Conservation (phyloP, 2,797 vertebrate genomes). For the Thunnus albacares region DNA sequence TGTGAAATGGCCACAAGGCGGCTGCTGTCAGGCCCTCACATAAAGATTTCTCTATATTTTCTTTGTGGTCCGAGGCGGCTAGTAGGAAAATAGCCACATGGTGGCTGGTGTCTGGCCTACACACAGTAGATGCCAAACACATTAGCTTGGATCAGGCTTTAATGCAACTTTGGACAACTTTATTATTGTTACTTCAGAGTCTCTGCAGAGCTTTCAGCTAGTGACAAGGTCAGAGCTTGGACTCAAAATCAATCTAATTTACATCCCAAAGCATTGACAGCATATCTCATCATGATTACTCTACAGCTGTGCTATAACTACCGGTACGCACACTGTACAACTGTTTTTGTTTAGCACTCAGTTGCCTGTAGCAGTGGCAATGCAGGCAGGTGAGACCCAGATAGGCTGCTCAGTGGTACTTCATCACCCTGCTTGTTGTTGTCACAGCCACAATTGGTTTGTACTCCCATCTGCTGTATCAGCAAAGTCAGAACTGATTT, state of each 20-base stretch:
- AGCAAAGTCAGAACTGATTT: constrained; percentile 82
- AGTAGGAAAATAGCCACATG: background rate
- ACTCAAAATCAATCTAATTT: constrained; percentile 26
- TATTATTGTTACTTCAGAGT: constrained; percentile 7
- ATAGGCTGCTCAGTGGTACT: constrained; percentile 78
- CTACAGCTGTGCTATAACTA: background rate
- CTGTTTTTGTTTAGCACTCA: constrained; percentile 44
- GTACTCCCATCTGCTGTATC: constrained; percentile 81
- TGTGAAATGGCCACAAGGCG: no score
- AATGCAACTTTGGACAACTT: background rate
- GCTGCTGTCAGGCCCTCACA: background rate
- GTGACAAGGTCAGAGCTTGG: constrained; percentile 27
- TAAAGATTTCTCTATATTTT: background rate
- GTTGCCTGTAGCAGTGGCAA: constrained; percentile 47
- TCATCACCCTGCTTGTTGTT: constrained; percentile 84
- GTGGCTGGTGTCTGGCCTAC: background rate
- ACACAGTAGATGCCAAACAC: background rate
- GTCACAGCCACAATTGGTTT: constrained; percentile 86
- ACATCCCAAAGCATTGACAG: constrained; percentile 28
- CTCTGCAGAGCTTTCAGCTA: constrained; percentile 14
- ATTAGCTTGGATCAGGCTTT: background rate
- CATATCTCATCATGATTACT: constrained; percentile 40
- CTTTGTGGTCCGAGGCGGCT: background rate
- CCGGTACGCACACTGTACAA: constrained; percentile 15
- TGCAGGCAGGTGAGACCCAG: constrained; percentile 83